A percentile compares a stretch with the other conserved stretches of the same genome.
phyloP scores from a whole-genome alignment of 1,140 invertebrate genomes.

The Thaumetopoea pityocampa region DNA sequence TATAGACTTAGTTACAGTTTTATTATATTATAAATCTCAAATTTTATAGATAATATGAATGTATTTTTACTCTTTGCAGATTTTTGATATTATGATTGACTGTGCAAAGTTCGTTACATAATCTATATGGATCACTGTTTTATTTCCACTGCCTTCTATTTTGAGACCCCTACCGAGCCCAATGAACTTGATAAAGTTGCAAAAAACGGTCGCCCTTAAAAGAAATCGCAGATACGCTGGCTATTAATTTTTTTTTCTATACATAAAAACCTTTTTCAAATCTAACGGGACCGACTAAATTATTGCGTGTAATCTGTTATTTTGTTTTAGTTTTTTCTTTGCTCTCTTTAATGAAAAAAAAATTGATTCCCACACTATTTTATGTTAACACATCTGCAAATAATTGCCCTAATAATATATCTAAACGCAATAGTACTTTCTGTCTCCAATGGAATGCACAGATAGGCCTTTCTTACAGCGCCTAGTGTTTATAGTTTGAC shows the following conservation, averaged over 20 bases:
- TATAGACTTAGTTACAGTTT: too few relatives aligned
- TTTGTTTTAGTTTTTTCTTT: constrained; percentile 30
- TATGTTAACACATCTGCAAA: constrained; percentile 8
- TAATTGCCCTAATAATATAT: constrained; percentile 11
- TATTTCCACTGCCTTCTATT: constrained; percentile 20
- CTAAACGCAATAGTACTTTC: constrained; percentile 10
- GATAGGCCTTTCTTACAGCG: too few relatives aligned
- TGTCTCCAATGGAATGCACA: neutral
- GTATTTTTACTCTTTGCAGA: too few relatives aligned
- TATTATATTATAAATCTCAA: too few relatives aligned
- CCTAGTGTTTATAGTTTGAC: too few relatives aligned
- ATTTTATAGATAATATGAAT: too few relatives aligned
- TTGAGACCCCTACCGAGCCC: constrained; percentile 45
- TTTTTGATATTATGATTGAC: too few relatives aligned
- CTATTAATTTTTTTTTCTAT: constrained; percentile 49
- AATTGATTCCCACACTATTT: constrained; percentile 39
- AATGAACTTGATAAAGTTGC: constrained; percentile 40
- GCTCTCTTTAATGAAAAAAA: constrained; percentile 29
- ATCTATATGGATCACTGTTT: too few relatives aligned
- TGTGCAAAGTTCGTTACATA: too few relatives aligned
- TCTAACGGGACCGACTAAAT: constrained; percentile 51
- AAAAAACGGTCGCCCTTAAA: constrained; percentile 35
- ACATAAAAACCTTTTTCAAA: constrained; percentile 35
- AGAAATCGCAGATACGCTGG: constrained; percentile 56
- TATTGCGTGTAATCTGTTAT: constrained; percentile 51